phyloP scores from a whole-genome alignment of 2,888 invertebrate species.

The Drosophila seclusa region DNA sequence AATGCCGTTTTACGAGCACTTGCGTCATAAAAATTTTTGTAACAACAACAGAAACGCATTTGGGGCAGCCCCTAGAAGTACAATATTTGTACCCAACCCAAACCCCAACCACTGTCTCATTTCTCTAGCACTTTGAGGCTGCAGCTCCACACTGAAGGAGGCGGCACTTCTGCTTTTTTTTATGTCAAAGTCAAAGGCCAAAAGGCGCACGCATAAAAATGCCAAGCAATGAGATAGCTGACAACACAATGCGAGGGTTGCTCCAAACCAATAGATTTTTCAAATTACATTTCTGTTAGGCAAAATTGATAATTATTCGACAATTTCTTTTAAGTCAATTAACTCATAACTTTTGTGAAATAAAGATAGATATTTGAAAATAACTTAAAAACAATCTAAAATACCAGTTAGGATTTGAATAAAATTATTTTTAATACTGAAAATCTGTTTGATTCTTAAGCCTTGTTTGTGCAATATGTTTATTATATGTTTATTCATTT shows the following conservation, averaged over 20 bases:
- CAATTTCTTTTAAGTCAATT: neutral
- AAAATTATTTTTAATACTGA: neutral
- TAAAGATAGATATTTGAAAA: neutral
- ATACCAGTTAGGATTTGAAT: neutral
- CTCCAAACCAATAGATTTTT: neutral
- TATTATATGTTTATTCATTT: neutral
- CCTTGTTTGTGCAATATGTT: neutral
- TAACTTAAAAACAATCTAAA: neutral
- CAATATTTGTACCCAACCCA: neutral
- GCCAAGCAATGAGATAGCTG: constrained; percentile 38
- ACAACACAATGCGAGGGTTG: constrained; percentile 52
- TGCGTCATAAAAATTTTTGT: constrained; percentile 71
- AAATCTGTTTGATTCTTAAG: neutral
- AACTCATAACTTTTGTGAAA: neutral
- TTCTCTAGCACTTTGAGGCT: constrained; percentile 15
- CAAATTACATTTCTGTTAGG: neutral
- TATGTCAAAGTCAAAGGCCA: constrained; percentile 76
- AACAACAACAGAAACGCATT: constrained; percentile 76
- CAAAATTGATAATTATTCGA: neutral
- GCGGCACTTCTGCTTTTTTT: constrained; percentile 53
- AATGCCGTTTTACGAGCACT: constrained; percentile 71
- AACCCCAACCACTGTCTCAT: neutral
- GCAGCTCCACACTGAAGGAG: constrained; percentile 43
- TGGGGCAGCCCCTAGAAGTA: constrained; percentile 47
- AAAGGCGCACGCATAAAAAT: constrained; percentile 70